Evolutionary conservation across 2,797 vertebrate species (phyloP).

Genomic region (Cirrhinus mrigala): DNA sequence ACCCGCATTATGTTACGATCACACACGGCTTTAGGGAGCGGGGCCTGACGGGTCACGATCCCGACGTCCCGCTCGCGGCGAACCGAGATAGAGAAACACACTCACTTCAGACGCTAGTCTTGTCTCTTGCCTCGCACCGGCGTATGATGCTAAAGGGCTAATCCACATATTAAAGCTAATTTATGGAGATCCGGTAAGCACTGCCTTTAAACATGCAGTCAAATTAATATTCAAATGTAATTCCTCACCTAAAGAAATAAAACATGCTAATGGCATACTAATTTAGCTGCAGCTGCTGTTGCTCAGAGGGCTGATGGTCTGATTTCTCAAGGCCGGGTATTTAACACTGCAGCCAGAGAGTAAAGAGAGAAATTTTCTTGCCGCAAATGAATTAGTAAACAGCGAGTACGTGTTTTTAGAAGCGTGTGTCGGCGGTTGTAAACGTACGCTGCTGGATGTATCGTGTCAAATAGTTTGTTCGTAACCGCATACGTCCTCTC

Average conservation of each 20-base stretch:
- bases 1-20: conserved; percentile 11
- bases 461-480: conserved; percentile 4
- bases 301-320: conserved; percentile 49
- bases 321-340: conserved; percentile 56
- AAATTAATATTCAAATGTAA: conserved; percentile 68
- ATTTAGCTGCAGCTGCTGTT: conserved; percentile 54
- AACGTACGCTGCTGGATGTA: conserved; percentile 11
- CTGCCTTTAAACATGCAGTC: conserved; percentile 61
- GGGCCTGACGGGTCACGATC: conserved; percentile 43
- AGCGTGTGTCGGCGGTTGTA: conserved; percentile 11
- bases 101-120: conserved; percentile 52
- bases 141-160: conserved; percentile 62
- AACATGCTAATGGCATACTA: conserved; percentile 67
- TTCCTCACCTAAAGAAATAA: conserved; percentile 67
- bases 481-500: neutral
- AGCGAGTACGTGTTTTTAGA: conserved; percentile 14
- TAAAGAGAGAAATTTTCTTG: conserved; percentile 17
- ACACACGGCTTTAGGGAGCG: conserved; percentile 2
- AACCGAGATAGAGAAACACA: conserved; percentile 29
- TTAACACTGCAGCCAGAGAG: conserved; percentile 36
- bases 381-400: conserved; percentile 34
- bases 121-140: conserved; percentile 51
- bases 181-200: conserved; percentile 63
- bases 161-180: conserved; percentile 67
- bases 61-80: neutral